These are phyloP conservation scores for Steinernema feltiae DNA, from an alignment of 1,140 invertebrate species.

Conservation along the genomic window DNA sequence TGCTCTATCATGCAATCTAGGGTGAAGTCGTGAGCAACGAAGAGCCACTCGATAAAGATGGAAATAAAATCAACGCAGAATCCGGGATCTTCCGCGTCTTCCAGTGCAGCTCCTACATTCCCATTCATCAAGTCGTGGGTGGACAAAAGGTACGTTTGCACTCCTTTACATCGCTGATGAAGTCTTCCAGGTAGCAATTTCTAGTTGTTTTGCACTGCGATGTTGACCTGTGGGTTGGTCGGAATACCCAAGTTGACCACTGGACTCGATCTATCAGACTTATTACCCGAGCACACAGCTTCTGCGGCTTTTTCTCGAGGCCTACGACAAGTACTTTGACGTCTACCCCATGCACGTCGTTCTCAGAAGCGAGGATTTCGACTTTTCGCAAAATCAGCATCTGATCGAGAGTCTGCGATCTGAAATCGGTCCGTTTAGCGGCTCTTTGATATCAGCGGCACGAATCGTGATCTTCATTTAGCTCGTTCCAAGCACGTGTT, in stretches of 20 bases:
- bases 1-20: too few relatives aligned
- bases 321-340: slow-evolving; percentile 86
- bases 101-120: slow-evolving; percentile 61
- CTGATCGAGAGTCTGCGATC: slow-evolving; percentile 86
- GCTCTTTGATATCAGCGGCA: neutral
- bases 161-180: slow-evolving; percentile 27
- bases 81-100: slow-evolving; percentile 58
- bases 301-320: slow-evolving; percentile 84
- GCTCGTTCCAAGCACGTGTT: slow-evolving; percentile 50
- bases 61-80: too few relatives aligned
- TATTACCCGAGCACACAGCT: slow-evolving; percentile 82
- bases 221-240: slow-evolving; percentile 66
- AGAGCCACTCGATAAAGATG: too few relatives aligned
- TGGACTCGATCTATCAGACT: slow-evolving; percentile 81
- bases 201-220: slow-evolving; percentile 64
- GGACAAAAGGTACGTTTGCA: slow-evolving; percentile 73
- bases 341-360: slow-evolving; percentile 96
- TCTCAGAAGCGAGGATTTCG: slow-evolving; percentile 80
- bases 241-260: slow-evolving; percentile 67
- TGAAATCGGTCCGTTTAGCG: slow-evolving; percentile 65
- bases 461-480: slow-evolving; percentile 29
- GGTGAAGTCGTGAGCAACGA: too few relatives aligned
- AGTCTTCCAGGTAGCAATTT: slow-evolving; percentile 63
- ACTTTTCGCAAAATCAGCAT: slow-evolving; percentile 89
- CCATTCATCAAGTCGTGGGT: slow-evolving; percentile 61